Percentiles rank a stretch among this genome's conserved stretches.
Evolutionary conservation across 2,113 vertebrate genomes (phyloP).

Genomic region (Boulengeromyrus knoepffleri): DNA sequence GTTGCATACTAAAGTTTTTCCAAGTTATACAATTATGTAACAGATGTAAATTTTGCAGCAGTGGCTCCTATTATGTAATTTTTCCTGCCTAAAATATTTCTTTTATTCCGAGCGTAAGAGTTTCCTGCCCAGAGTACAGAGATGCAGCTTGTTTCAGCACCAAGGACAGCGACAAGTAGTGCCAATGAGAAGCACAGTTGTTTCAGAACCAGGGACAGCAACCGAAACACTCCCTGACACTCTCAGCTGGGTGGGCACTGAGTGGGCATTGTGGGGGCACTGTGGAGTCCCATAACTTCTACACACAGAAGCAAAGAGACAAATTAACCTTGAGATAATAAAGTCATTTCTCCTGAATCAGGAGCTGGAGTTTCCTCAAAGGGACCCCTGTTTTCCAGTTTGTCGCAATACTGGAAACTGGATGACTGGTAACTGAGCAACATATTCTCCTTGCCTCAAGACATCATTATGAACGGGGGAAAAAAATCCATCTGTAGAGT

Average conservation of each 20-base stretch:
- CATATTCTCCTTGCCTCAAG: background rate
- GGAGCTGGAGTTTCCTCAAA: background rate
- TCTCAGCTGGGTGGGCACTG: background rate
- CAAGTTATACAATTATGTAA: background rate
- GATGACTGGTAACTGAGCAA: background rate
- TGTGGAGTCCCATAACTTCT: background rate
- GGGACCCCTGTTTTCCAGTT: background rate
- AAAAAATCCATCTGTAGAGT: background rate
- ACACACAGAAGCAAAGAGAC: background rate
- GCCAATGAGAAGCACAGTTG: no score
- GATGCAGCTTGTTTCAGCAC: background rate
- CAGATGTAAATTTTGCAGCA: background rate
- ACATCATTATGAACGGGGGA: background rate
- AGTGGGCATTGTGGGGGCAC: background rate
- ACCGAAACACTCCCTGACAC: background rate
- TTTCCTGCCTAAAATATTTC: background rate
- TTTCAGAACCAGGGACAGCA: background rate
- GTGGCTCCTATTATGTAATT: background rate
- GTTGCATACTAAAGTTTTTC: background rate
- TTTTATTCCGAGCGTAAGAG: background rate
- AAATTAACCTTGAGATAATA: conserved; percentile 9
- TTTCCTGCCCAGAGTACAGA: background rate
- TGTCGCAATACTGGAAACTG: background rate
- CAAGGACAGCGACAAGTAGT: background rate
- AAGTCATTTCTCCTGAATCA: background rate